Conservation (phyloP, 2,888 invertebrate species). For the Napeogenes sylphis region DNA sequence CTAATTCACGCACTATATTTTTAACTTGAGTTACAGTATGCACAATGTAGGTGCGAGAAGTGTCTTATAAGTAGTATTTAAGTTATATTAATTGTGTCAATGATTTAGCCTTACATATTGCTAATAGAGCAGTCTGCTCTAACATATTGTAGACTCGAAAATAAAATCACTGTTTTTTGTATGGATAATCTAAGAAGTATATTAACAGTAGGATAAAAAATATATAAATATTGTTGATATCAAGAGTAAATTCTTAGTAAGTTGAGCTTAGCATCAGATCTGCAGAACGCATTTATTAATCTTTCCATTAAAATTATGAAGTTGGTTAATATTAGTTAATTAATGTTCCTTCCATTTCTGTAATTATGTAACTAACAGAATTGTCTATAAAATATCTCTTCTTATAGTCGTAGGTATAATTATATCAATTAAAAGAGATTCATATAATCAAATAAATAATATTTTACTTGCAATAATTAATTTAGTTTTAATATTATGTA, state of each 20-base stretch:
- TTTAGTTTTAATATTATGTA: conserved; percentile 13
- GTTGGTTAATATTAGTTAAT: background rate
- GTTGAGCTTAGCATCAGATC: conserved; percentile 3
- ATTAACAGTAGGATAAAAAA: no score
- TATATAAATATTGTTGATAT: no score
- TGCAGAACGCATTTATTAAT: conserved; percentile 1
- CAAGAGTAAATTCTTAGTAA: background rate
- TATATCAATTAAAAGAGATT: background rate
- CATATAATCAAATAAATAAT: conserved; percentile 1
- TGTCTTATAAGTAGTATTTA: conserved; percentile 17
- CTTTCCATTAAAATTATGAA: background rate
- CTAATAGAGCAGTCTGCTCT: background rate
- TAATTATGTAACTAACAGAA: background rate
- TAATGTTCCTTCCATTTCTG: conserved; percentile 2
- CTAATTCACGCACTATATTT: background rate
- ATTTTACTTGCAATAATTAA: conserved; percentile 22
- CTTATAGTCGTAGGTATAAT: background rate
- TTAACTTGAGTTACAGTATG: conserved; percentile 8
- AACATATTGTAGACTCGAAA: background rate
- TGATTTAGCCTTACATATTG: conserved; percentile 1
- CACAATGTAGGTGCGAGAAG: conserved; percentile 17
- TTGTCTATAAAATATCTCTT: background rate
- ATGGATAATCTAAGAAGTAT: no score
- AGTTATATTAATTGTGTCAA: conserved; percentile 4
- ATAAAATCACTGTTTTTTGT: no score